Evolutionary conservation across 1,140 invertebrate genomes (phyloP).

Genomic region (Bactericera cockerelli): DNA sequence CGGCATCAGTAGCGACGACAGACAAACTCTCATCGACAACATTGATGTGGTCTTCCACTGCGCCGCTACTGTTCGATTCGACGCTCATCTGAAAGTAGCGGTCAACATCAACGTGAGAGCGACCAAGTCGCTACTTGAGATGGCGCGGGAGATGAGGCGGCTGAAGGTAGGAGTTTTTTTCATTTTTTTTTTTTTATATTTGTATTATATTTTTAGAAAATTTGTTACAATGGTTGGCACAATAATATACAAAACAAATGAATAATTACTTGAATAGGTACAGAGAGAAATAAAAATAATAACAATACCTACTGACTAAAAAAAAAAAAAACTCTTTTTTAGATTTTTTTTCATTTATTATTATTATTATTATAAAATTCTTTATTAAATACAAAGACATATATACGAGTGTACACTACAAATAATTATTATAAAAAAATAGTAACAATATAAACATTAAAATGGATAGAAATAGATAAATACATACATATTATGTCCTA

Average conservation of each 20-base stretch:
- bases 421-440: too few relatives aligned
- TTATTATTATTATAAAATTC: too few relatives aligned
- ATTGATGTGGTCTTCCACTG: slow-evolving; percentile 63
- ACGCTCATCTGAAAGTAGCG: slow-evolving; percentile 54
- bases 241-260: too few relatives aligned
- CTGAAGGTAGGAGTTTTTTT: slow-evolving; percentile 43
- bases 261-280: not conserved
- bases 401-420: too few relatives aligned
- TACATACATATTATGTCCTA: too few relatives aligned
- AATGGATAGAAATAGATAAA: too few relatives aligned
- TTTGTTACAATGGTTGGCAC: too few relatives aligned
- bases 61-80: slow-evolving; percentile 77
- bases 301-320: too few relatives aligned
- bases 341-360: too few relatives aligned
- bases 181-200: not conserved
- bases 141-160: slow-evolving; percentile 44
- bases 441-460: too few relatives aligned
- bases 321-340: too few relatives aligned
- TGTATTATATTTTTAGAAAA: not conserved
- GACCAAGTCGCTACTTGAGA: slow-evolving; percentile 38
- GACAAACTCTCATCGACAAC: slow-evolving; percentile 36
- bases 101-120: slow-evolving; percentile 43
- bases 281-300: not conserved
- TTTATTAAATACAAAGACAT: too few relatives aligned
- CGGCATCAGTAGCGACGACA: slow-evolving; percentile 47